These are phyloP conservation scores for Neuroterus valhalla DNA, from an alignment of 1,140 invertebrate species.

Conservation along the genomic window DNA sequence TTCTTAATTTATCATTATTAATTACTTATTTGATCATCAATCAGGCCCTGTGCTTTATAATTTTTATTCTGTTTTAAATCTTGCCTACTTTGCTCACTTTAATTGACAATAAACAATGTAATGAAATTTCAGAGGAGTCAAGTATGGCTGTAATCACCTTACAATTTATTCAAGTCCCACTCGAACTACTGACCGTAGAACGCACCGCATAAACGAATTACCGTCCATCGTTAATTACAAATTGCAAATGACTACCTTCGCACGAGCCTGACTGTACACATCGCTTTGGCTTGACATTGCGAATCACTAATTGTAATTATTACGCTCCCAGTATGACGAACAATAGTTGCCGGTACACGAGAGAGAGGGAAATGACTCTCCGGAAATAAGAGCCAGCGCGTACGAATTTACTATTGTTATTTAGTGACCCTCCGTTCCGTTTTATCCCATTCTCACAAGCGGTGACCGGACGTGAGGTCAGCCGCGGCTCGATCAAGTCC, in stretches of 20 bases:
- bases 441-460: slow-evolving; percentile 59
- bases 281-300: background rate
- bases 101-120: too few species aligned
- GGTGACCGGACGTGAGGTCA: slow-evolving; percentile 66
- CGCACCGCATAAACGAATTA: slow-evolving; percentile 17
- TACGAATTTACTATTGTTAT: slow-evolving; percentile 68
- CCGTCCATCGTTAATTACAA: slow-evolving; percentile 14
- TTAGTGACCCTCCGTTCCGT: slow-evolving; percentile 63
- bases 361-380: slow-evolving; percentile 42
- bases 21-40: too few species aligned
- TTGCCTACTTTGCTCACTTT: too few species aligned
- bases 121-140: too few species aligned
- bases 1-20: too few species aligned
- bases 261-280: slow-evolving; percentile 8
- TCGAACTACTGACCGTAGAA: background rate
- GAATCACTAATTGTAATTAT: slow-evolving; percentile 5
- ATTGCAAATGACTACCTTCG: slow-evolving; percentile 19
- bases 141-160: too few species aligned
- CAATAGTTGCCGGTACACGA: slow-evolving; percentile 38
- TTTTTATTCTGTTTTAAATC: too few species aligned
- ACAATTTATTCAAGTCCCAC: slow-evolving; percentile 14
- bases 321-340: slow-evolving; percentile 21
- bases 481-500: slow-evolving; percentile 63
- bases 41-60: too few species aligned
- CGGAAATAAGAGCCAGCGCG: slow-evolving; percentile 63